Evolutionary conservation across 2,113 vertebrate species (phyloP).

Genomic region (Cyanocitta stelleri): DNA sequence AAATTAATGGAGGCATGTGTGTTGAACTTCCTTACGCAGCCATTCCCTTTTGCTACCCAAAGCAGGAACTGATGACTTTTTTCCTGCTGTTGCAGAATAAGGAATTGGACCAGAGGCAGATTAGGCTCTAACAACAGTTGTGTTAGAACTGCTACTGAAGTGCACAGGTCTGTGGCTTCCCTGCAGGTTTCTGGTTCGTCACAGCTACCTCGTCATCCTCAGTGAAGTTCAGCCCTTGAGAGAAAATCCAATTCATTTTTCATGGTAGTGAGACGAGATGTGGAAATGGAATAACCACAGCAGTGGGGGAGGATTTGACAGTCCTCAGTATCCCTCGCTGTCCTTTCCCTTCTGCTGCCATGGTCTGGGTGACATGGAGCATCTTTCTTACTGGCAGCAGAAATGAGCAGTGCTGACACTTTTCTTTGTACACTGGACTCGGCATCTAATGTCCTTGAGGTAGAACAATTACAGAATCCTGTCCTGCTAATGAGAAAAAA

Average conservation of each 20-base stretch:
- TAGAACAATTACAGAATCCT: neutral
- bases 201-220: neutral
- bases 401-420: neutral
- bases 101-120: neutral
- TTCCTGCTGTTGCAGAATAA: neutral
- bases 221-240: neutral
- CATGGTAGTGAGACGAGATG: neutral
- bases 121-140: neutral
- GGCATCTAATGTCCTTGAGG: neutral
- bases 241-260: neutral
- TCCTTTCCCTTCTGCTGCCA: neutral
- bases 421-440: neutral
- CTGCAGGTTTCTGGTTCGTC: neutral
- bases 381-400: neutral
- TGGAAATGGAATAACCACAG: neutral
- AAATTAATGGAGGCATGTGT: neutral
- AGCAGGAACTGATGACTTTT: neutral
- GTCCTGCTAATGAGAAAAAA: neutral
- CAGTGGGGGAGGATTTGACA: neutral
- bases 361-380: neutral
- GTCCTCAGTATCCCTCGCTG: neutral
- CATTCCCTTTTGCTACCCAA: neutral
- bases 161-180: neutral
- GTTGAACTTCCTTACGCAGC: neutral
- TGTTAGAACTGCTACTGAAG: neutral